Evolutionary conservation across 2,888 invertebrate species (phyloP), one percentile per base, ranked within the genome.

Genomic region (Cosmia pyralina): DNA sequence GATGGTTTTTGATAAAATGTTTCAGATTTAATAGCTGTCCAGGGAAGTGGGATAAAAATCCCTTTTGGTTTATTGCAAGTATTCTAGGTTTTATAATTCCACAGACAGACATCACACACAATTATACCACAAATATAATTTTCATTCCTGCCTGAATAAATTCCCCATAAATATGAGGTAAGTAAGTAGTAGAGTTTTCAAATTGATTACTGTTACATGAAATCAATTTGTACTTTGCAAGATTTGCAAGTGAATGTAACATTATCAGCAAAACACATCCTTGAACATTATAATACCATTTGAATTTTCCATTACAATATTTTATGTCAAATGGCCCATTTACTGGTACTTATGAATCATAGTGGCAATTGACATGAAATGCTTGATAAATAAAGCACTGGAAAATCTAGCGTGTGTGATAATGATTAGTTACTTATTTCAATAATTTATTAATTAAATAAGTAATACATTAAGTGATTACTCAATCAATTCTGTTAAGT

Each of bases 221-320:
- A 67, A 70, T 19, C 41, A 69, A 48, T 52, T 59, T 46, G 13
- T 41, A 38, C 38, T 62, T 72, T 38, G 22, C 17, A 28, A 50
- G n/a, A 38, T 72, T 71, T 72, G 50, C 44, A 55, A 52, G 44
- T 50, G 58, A 28, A 62, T 41, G 38, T 59, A 46, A 57, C 50
- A 15, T 34, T 13, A 62, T 57, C 34, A 22, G 34, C 22, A 44
- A 52, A n/a, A 55, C 13, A 57, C n/a, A 65, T 59, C n/a, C 38
- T 65, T 74, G n/a, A 59, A 52, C 46, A 73, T 22, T 57, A 22
- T 48, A 71, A 55, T 71, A 41, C 48, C 19, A 57, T 62, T 55
- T 28, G 6, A 60, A 38, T 60, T 63, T 57, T 34, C 22, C 19
- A 72, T 63, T 44, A 48, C 41, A 62, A 48, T 50, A 34, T 10